Evolutionary conservation across 2,888 invertebrate genomes (phyloP).

Genomic region (Ophion ellenae): DNA sequence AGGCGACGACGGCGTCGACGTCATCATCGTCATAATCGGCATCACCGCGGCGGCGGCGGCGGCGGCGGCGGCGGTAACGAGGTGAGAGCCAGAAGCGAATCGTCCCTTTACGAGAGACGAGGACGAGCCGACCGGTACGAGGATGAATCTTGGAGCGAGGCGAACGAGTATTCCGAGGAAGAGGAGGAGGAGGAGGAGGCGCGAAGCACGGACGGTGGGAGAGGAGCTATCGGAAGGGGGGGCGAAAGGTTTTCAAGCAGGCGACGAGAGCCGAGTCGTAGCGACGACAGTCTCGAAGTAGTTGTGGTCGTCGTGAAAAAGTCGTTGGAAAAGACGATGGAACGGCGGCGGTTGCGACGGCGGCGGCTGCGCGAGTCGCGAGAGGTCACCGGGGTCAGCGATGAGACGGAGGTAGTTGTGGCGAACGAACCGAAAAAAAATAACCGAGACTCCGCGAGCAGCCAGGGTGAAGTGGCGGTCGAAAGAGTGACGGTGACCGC

Average conservation of each 20-base stretch:
- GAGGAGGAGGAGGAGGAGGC: constrained; percentile 56
- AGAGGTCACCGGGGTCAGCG: constrained; percentile 66
- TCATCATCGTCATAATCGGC: background rate
- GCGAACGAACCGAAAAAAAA: constrained; percentile 46
- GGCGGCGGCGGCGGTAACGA: constrained; percentile 73
- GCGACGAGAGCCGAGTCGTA: constrained; percentile 67
- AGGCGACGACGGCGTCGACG: constrained; percentile 77
- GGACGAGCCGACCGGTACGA: constrained; percentile 83
- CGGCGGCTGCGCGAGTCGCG: constrained; percentile 68
- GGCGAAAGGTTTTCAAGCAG: constrained; percentile 51
- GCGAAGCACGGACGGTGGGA: constrained; percentile 50
- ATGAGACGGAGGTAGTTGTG: background rate
- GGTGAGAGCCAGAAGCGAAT: constrained; percentile 79
- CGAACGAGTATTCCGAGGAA: constrained; percentile 73
- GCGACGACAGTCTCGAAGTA: constrained; percentile 81
- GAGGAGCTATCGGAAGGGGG: constrained; percentile 18
- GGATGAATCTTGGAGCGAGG: constrained; percentile 84
- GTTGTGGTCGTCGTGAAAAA: constrained; percentile 78
- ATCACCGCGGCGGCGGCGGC: background rate
- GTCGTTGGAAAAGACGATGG: constrained; percentile 78
- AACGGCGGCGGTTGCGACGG: constrained; percentile 53
- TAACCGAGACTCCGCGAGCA: background rate
- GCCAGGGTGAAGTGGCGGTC: constrained; percentile 74
- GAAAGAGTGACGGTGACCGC: constrained; percentile 80
- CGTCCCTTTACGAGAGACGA: constrained; percentile 73